A percentile compares a stretch with the other conserved stretches of the same genome.
These are phyloP conservation scores for Argopecten irradians DNA, from an alignment of 1,140 invertebrate genomes.

Conservation along the genomic window DNA sequence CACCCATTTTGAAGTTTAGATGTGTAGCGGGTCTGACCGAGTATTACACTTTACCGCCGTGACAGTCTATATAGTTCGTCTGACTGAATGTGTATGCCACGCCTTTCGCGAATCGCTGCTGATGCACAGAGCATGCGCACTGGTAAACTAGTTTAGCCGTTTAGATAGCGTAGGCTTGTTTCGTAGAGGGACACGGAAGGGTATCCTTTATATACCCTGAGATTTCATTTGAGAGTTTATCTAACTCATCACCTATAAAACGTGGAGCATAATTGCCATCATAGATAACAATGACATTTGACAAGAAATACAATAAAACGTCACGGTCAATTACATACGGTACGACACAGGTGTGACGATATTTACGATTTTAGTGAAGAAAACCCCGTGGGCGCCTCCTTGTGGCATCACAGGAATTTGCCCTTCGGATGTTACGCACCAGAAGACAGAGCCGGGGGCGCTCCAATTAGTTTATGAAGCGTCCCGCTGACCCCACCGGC, in stretches of 20 bases:
- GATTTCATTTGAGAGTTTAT: background rate
- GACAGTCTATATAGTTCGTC: background rate
- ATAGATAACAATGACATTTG: background rate
- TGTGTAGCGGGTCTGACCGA: background rate
- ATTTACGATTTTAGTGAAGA: background rate
- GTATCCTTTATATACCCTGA: background rate
- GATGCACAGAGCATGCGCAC: constrained; percentile 13
- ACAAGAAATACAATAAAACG: background rate
- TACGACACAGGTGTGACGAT: background rate
- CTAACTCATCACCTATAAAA: background rate
- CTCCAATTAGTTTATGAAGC: background rate
- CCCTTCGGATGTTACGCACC: background rate
- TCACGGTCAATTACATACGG: background rate
- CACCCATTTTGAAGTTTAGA: constrained; percentile 37
- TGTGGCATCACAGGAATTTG: background rate
- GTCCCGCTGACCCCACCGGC: background rate
- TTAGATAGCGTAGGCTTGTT: background rate
- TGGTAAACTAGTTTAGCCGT: constrained; percentile 16
- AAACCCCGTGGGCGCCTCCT: background rate
- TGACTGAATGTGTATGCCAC: constrained; percentile 5
- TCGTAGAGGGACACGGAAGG: background rate
- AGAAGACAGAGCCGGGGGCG: background rate
- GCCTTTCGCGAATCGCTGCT: constrained; percentile 6
- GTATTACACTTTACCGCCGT: background rate
- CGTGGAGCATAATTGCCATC: background rate